Base-by-base conservation (phyloP, 1,140 invertebrate genomes). In the Lethrus apterus region DNA sequence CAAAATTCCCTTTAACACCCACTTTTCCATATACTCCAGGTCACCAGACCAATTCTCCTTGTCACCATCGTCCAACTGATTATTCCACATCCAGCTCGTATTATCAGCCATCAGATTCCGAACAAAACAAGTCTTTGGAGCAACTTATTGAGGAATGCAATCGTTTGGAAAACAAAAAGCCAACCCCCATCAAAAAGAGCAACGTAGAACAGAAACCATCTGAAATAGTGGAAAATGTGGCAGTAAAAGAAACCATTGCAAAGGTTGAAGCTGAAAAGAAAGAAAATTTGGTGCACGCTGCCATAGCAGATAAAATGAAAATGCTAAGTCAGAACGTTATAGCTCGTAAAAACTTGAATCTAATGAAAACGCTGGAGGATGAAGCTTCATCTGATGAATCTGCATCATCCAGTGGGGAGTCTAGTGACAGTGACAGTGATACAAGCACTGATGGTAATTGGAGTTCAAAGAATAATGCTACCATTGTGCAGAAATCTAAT, bases 61-160 rank as follows among this genome's bases (percentile, higher is more conserved):
- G 30, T 42, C 33, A 42, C 8, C 56, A 55, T 43, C 50, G 54
- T 20, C 52, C 48, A 10, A 63, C 61, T 2, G 61, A 61, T 48
- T 59, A 63, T 52, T 60, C 60, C 3, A 62, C 56, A 8, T 54
- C 51, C 2, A 56, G 56, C 48, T 57, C 56, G 0, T 66, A 66
- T 47, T 66, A 63, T 44, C 58, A 60, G 35, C 58, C 61, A 10
- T 62, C 60, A 0, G 64, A 64, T 47, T 54, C 46, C 7, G 64
- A 63, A 52, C 57, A 56, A 20, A 63, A 60, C 48, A 60, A 63
- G 51, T 59, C 55, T 1, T 38, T 64, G 5, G 60, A 64, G 34
- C 29, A 54, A 10, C 21, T 53, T 9, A 52, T 54, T 7, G 52
- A 64, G 15, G 64, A 64, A 44, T 57, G 54, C 5, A 43, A 41